A percentile compares a stretch with the other conserved stretches of the same genome.
phyloP scores from a whole-genome alignment of 2,113 vertebrate species.

The Rhinoderma darwinii region DNA sequence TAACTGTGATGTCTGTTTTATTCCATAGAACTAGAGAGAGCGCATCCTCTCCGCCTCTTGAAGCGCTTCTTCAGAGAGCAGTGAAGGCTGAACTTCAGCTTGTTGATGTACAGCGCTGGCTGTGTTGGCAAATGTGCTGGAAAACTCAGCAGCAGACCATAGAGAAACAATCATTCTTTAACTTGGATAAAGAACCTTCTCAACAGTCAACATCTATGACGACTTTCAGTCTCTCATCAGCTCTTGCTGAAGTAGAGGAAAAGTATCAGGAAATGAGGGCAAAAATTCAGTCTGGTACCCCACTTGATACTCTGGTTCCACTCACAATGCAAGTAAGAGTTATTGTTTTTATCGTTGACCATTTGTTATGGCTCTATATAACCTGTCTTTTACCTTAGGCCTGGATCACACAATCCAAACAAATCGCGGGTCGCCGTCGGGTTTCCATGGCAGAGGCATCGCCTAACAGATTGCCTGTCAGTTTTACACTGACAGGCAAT shows the following conservation, averaged over 20 bases:
- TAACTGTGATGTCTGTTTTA: not conserved
- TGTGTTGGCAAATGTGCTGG: constrained; percentile 37
- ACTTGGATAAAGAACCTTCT: not conserved
- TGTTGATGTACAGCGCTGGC: constrained; percentile 21
- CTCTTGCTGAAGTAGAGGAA: constrained; percentile 41
- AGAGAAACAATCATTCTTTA: constrained; percentile 14
- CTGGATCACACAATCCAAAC: too few species aligned
- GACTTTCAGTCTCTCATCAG: not conserved
- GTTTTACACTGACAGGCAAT: too few species aligned
- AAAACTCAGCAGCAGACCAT: constrained; percentile 30
- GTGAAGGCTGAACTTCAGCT: constrained; percentile 42
- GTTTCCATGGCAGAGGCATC: too few species aligned
- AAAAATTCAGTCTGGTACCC: constrained; percentile 17
- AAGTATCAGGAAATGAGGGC: constrained; percentile 37
- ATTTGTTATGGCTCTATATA: too few species aligned
- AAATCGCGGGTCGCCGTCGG: too few species aligned
- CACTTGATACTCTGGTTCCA: constrained; percentile 6
- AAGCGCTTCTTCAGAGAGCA: constrained; percentile 1
- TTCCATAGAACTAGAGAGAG: not conserved
- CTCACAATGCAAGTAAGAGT: constrained; percentile 25
- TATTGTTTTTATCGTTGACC: not conserved
- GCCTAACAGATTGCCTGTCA: too few species aligned
- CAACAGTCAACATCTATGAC: not conserved
- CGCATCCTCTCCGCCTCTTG: not conserved
- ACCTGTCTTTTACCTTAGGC: too few species aligned